Conservation (phyloP, 2,113 vertebrate species). For the Myotis lucifugus region DNA sequence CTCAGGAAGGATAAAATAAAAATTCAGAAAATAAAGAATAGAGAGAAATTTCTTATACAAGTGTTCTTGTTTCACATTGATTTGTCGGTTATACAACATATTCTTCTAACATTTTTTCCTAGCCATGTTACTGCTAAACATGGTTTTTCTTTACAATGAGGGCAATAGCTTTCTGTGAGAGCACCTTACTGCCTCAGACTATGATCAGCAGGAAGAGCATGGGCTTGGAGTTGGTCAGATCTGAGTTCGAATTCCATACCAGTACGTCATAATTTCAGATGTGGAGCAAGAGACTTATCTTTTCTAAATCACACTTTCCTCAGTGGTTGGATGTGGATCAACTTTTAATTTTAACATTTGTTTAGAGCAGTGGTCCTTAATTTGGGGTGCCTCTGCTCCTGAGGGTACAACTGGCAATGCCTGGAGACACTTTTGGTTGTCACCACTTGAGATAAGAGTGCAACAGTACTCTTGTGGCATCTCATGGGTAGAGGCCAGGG, state of each 20-base stretch:
- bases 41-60: background rate
- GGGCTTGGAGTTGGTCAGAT: background rate
- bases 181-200: background rate
- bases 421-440: background rate
- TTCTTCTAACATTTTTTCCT: background rate
- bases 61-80: background rate
- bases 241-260: background rate
- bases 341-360: background rate
- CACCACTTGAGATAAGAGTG: background rate
- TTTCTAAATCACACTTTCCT: background rate
- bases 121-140: background rate
- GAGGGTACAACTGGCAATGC: accelerated
- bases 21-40: background rate
- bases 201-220: background rate
- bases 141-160: background rate
- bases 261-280: background rate
- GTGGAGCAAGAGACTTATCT: background rate
- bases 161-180: background rate
- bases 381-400: background rate
- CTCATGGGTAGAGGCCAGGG: no score
- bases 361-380: background rate
- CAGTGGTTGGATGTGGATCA: background rate
- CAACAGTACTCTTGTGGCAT: background rate
- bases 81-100: background rate
- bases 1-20: background rate